Conservation (phyloP, 1,140 invertebrate species). For the Plodia interpunctella region DNA sequence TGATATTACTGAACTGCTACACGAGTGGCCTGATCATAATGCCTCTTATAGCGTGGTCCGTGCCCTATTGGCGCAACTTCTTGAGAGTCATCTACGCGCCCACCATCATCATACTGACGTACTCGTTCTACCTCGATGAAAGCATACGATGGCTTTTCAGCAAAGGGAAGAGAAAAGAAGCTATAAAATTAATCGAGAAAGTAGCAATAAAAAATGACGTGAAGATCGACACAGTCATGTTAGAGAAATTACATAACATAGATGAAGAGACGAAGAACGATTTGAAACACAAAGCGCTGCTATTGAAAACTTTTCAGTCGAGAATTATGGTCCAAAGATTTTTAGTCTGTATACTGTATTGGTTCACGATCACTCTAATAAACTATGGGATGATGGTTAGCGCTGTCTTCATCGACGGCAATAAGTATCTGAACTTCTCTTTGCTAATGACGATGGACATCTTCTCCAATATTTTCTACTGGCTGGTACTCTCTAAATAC, state of each 20-base stretch:
- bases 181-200: slow-evolving; percentile 50
- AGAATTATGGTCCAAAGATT: slow-evolving; percentile 61
- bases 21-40: slow-evolving; percentile 55
- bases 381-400: slow-evolving; percentile 91
- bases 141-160: slow-evolving; percentile 83
- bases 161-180: slow-evolving; percentile 64
- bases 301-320: slow-evolving; percentile 58
- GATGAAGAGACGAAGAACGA: slow-evolving; percentile 36
- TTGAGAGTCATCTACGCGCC: slow-evolving; percentile 63
- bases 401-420: slow-evolving; percentile 85
- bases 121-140: slow-evolving; percentile 62
- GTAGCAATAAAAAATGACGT: slow-evolving; percentile 54
- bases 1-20: slow-evolving; percentile 62
- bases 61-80: slow-evolving; percentile 63
- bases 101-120: slow-evolving; percentile 52
- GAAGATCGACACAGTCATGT: slow-evolving; percentile 34
- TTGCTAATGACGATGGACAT: slow-evolving; percentile 83
- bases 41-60: slow-evolving; percentile 58
- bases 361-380: slow-evolving; percentile 85
- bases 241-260: slow-evolving; percentile 47
- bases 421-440: slow-evolving; percentile 83
- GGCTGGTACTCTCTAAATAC: slow-evolving; percentile 53
- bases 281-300: slow-evolving; percentile 38
- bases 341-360: slow-evolving; percentile 83
- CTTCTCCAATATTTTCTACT: slow-evolving; percentile 82